Evolutionary conservation across 2,113 vertebrate species (phyloP).

Genomic region (Phyllopteryx taeniolatus): DNA sequence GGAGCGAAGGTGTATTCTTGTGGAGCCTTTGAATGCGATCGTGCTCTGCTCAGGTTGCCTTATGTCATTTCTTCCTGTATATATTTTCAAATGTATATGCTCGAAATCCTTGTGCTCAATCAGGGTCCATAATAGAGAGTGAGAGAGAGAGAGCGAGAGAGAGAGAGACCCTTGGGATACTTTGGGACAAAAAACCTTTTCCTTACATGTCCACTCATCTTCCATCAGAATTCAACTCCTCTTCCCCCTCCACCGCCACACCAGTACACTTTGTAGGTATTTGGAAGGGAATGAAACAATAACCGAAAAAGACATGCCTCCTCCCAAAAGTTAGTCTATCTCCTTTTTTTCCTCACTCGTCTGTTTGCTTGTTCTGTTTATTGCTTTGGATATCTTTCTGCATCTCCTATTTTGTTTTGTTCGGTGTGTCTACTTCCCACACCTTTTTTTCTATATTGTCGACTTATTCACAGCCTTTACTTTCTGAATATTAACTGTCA

Average conservation of each 20-base stretch:
- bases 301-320: constrained; percentile 25
- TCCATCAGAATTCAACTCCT: constrained; percentile 6
- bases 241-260: background rate
- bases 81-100: background rate
- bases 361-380: constrained; percentile 1
- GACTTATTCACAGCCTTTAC: background rate
- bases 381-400: background rate
- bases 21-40: constrained; percentile 42
- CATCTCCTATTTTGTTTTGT: background rate
- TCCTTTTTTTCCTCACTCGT: background rate
- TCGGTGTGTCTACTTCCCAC: constrained; percentile 3
- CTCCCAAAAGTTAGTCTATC: constrained; percentile 1
- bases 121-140: constrained; percentile 1
- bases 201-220: constrained; percentile 34
- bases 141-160: constrained; percentile 19
- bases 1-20: constrained; percentile 44
- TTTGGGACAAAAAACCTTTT: constrained; percentile 39
- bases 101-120: background rate
- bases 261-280: constrained; percentile 21
- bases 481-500: background rate
- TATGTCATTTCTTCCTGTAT: constrained; percentile 22
- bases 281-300: constrained; percentile 33
- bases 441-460: background rate
- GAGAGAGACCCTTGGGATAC: constrained; percentile 26
- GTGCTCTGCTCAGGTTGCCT: constrained; percentile 20